Conservation (phyloP, 1,140 invertebrate genomes). For the Drosophila grimshawi region DNA sequence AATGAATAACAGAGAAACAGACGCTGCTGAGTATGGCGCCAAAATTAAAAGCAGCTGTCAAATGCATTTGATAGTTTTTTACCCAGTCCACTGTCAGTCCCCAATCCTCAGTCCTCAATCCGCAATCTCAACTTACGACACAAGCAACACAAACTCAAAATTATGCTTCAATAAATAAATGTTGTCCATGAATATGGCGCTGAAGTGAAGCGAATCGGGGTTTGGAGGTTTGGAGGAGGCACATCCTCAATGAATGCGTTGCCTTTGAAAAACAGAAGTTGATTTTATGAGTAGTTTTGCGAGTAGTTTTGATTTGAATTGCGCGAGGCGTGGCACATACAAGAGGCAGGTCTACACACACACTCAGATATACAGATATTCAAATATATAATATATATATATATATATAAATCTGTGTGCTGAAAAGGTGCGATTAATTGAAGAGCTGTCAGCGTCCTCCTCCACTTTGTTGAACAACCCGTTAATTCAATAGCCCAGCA, state of each 20-base stretch:
- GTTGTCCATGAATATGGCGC: conserved; percentile 32
- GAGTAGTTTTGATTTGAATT: conserved; percentile 62
- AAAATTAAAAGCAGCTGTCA: conserved; percentile 77
- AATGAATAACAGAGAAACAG: conserved; percentile 35
- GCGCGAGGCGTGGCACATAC: not conserved
- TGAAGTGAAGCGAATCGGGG: not conserved
- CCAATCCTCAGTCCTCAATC: not conserved
- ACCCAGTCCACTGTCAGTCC: conserved; percentile 9
- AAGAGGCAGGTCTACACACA: not conserved
- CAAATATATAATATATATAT: not conserved
- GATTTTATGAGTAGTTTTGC: conserved; percentile 61
- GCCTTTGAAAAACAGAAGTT: conserved; percentile 48
- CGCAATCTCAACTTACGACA: not conserved
- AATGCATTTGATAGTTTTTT: conserved; percentile 75
- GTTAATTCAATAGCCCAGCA: conserved; percentile 44
- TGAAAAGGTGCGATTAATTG: conserved; percentile 83
- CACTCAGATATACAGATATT: not conserved
- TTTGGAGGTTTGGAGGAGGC: not conserved
- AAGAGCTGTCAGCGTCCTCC: conserved; percentile 41
- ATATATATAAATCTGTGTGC: conserved; percentile 11
- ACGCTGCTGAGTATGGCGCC: conserved; percentile 21
- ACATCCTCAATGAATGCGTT: conserved; percentile 14
- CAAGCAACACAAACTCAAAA: conserved; percentile 69
- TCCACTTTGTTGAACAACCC: conserved; percentile 23
- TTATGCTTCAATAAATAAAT: conserved; percentile 82